phyloP scores from a whole-genome alignment of 1,140 invertebrate species.

The Mactra quadrangularis region DNA sequence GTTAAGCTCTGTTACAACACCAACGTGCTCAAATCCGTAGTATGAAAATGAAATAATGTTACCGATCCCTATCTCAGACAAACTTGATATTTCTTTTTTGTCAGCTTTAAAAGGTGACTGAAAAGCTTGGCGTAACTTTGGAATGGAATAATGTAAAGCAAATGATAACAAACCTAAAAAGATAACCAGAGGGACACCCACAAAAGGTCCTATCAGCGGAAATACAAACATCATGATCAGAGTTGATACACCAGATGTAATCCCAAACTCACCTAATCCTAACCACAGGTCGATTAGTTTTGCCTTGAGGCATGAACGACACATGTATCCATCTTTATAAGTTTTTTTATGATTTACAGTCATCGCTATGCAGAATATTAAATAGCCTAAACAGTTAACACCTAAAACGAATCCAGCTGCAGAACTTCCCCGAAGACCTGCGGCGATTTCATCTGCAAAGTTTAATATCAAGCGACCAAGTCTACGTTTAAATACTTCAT shows the following conservation, averaged over 20 bases:
- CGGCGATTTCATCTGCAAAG: constrained; percentile 34
- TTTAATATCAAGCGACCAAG: not conserved
- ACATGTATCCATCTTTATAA: constrained; percentile 9
- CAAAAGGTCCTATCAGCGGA: constrained; percentile 1
- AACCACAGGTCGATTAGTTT: constrained; percentile 32
- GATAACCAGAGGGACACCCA: constrained; percentile 28
- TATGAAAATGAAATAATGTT: not conserved
- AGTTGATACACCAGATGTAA: constrained; percentile 19
- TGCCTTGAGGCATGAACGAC: constrained; percentile 30
- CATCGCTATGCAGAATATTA: constrained; percentile 31
- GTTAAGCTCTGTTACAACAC: not conserved
- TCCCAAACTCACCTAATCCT: constrained; percentile 17
- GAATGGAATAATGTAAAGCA: constrained; percentile 2
- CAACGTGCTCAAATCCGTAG: not conserved
- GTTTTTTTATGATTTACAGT: constrained; percentile 2
- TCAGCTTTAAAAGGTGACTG: not conserved
- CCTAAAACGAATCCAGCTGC: constrained; percentile 6
- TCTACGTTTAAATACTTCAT: not conserved
- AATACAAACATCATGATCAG: constrained; percentile 1
- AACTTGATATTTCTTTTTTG: not conserved
- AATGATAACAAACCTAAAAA: constrained; percentile 11
- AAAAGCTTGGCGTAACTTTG: not conserved
- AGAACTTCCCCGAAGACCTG: not conserved
- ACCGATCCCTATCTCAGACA: not conserved
- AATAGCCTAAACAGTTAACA: not conserved